Percentiles rank a stretch among this genome's conserved stretches.
Conservation (phyloP, 2,888 invertebrate genomes). For the Pyrrhia umbra region DNA sequence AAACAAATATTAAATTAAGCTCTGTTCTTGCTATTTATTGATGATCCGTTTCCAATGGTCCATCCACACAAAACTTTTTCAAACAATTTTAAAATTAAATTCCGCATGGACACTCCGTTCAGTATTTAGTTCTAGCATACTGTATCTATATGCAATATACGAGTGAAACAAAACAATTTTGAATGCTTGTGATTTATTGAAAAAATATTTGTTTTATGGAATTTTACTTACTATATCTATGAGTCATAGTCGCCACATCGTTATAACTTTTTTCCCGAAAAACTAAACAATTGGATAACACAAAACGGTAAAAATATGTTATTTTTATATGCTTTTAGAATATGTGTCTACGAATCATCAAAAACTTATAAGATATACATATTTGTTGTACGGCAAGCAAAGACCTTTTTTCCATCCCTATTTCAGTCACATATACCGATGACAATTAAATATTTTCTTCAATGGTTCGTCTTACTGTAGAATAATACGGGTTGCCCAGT, state of each 20-base stretch:
- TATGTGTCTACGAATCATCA: no score
- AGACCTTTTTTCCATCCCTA: slow-evolving; percentile 43
- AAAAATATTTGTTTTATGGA: slow-evolving; percentile 14
- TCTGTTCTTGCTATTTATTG: not conserved
- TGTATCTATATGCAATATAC: slow-evolving; percentile 17
- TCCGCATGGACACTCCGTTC: not conserved
- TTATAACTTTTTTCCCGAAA: not conserved
- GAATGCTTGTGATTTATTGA: slow-evolving; percentile 29
- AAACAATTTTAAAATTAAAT: slow-evolving; percentile 6
- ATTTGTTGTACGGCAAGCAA: no score
- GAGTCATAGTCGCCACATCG: slow-evolving; percentile 2
- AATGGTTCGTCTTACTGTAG: slow-evolving; percentile 36
- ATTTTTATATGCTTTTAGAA: no score
- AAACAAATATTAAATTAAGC: not conserved
- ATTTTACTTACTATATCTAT: not conserved
- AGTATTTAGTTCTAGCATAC: slow-evolving; percentile 29
- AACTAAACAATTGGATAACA: not conserved
- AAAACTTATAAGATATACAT: no score
- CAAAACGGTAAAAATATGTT: not conserved
- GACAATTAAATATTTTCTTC: slow-evolving; percentile 51
- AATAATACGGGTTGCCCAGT: slow-evolving; percentile 9
- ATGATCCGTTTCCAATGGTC: slow-evolving; percentile 6
- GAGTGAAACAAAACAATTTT: slow-evolving; percentile 29
- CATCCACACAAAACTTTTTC: not conserved
- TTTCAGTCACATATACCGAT: slow-evolving; percentile 27